Percentiles rank a stretch among this genome's conserved stretches.
Evolutionary conservation across 2,797 vertebrate genomes (phyloP).

Genomic region (Chiropotes sagulatus): DNA sequence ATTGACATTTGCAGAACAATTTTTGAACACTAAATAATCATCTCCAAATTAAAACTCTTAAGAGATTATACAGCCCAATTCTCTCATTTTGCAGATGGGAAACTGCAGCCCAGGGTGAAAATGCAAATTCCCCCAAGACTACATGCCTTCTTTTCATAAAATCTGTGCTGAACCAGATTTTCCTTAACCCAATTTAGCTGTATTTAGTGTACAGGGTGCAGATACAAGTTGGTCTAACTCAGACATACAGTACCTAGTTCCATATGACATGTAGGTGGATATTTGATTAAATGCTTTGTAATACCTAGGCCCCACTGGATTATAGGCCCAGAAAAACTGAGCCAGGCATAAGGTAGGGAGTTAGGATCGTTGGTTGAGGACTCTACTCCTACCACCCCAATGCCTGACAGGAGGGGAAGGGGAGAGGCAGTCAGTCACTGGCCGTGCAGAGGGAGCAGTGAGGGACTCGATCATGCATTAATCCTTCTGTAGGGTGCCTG

Average conservation of each 20-base stretch:
- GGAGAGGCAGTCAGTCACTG: neutral
- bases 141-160: neutral
- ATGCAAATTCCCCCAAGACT: neutral
- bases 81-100: neutral
- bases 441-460: neutral
- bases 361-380: neutral
- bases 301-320: neutral
- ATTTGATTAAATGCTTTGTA: slow-evolving; percentile 10
- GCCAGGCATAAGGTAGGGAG: neutral
- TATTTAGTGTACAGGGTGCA: neutral
- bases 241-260: neutral
- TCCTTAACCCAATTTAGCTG: neutral
- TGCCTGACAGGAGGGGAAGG: neutral
- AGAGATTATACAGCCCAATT: too few species aligned
- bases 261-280: neutral
- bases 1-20: neutral
- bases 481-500: neutral
- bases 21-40: slow-evolving; percentile 20
- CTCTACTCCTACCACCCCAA: neutral
- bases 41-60: neutral
- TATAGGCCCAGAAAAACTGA: neutral
- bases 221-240: neutral
- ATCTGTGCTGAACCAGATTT: neutral
- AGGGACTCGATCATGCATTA: neutral
- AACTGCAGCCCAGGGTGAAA: neutral